A percentile compares a stretch with the other conserved stretches of the same genome.
Conservation (phyloP, 1,140 invertebrate species). For the Zaprionus inermis region DNA sequence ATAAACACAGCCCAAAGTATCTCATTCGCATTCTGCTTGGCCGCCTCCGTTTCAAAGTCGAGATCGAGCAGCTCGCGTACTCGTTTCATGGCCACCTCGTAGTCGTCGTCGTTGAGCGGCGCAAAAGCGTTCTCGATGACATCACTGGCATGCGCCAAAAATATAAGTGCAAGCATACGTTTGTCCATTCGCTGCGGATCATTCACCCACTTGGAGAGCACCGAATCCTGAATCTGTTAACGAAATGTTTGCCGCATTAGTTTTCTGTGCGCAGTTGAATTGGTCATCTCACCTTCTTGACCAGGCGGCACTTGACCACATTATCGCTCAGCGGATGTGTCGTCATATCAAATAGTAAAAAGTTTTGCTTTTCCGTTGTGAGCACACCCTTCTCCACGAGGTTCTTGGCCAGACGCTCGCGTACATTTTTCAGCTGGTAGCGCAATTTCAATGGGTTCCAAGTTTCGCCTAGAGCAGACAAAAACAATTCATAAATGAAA, state of each 20-base stretch:
- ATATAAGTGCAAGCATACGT: slow-evolving; percentile 95
- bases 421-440: slow-evolving; percentile 99
- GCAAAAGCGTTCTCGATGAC: slow-evolving; percentile 99
- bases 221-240: slow-evolving; percentile 96
- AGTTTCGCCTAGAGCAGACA: slow-evolving; percentile 97
- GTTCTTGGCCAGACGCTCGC: slow-evolving; percentile 99
- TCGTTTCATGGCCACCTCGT: slow-evolving; percentile 98
- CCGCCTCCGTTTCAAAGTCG: slow-evolving; percentile 97
- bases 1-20: slow-evolving; percentile 99
- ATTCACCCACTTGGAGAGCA: slow-evolving; percentile 98
- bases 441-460: slow-evolving; percentile 99
- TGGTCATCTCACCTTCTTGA: slow-evolving; percentile 93
- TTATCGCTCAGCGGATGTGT: slow-evolving; percentile 99
- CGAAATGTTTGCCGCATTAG: neutral
- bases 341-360: slow-evolving; percentile 99
- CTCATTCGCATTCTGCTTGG: slow-evolving; percentile 94
- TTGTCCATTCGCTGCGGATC: slow-evolving; percentile 99
- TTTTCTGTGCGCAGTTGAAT: neutral
- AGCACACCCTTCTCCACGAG: slow-evolving; percentile 99
- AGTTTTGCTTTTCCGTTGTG: slow-evolving; percentile 99
- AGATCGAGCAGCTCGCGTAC: slow-evolving; percentile 97
- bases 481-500: neutral
- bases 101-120: slow-evolving; percentile 98
- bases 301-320: slow-evolving; percentile 97
- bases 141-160: slow-evolving; percentile 98